phyloP scores from a whole-genome alignment of 2,888 invertebrate genomes.

The Limnephilus rhombicus region DNA sequence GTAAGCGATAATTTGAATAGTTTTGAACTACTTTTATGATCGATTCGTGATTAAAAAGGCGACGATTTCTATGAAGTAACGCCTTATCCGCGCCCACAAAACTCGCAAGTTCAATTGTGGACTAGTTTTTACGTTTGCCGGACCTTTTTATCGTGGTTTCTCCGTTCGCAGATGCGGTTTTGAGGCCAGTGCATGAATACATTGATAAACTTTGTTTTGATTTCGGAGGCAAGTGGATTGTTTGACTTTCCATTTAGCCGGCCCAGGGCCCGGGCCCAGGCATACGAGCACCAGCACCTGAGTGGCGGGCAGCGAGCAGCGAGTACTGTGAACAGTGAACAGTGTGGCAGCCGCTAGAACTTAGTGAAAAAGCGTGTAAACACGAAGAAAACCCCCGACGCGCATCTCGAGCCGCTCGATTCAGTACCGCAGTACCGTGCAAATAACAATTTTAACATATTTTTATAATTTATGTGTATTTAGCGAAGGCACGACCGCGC shows the following conservation, averaged over 20 bases:
- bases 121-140: constrained; percentile 19
- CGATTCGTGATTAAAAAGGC: constrained; percentile 12
- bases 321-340: too few relatives aligned
- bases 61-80: constrained; percentile 38
- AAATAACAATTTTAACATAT: constrained; percentile 34
- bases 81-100: not conserved
- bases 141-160: constrained; percentile 27
- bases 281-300: constrained; percentile 7
- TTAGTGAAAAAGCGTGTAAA: constrained; percentile 37
- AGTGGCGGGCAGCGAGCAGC: not conserved
- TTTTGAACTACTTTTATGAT: constrained; percentile 33
- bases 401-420: constrained; percentile 36
- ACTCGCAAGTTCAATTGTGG: not conserved
- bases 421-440: constrained; percentile 42
- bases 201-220: constrained; percentile 4
- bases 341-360: not conserved
- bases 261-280: not conserved
- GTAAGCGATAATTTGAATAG: not conserved
- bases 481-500: constrained; percentile 38
- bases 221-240: constrained; percentile 15
- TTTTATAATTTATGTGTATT: constrained; percentile 50
- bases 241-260: constrained; percentile 48
- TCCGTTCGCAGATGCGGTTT: constrained; percentile 4
- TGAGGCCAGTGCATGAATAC: constrained; percentile 34
- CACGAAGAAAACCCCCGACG: constrained; percentile 47